Evolutionary conservation across 2,888 invertebrate species (phyloP), one percentile per base, ranked within the genome.

Genomic region (Bhutanitis thaidina): DNA sequence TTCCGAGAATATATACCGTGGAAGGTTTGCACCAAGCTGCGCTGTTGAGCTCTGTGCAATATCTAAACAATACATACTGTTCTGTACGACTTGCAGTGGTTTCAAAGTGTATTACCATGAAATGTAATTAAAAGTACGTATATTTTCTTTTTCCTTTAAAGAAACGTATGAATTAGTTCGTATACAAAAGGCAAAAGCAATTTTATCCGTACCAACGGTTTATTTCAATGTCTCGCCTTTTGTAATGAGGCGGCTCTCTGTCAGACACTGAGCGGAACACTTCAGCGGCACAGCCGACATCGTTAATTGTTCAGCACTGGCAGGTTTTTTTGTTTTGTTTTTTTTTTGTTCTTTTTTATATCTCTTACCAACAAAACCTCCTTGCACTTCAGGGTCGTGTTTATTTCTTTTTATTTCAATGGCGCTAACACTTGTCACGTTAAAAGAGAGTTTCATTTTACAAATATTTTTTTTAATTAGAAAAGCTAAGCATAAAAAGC

Each of bases 241-340:
- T n/a, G 34, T 50, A 50, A 50, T 39, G 43, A 50, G 49, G 20
- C 39, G 47, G 30, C 25, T 35, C 15, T 34, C 29, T 32, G 47
- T 48, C 47, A 40, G 47, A 25, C 38, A 13, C 38, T 12, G 37
- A 15, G 15, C 35, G 40, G 16, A 44, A 44, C 27, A 44, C 49
- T 44, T n/a, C 27, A 46, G 30, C 36, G 12, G 35, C 30, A 32
- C 43, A 50, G 27, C 44, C 49, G 29, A 34, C 49, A 50, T 44
- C 49, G 27, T 50, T 50, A 50, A 50, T 50, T 50, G 49, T 50
- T 50, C 43, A 15, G 12, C 49, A 44, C 49, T 44, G 37, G 43
- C n/a, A n/a, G 36, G 43, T 12, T 32, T 43, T 38, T 37, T 36
- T 48, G 38, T 44, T 27, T 15, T 9, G 10, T 25, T 44, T 16